Conservation (phyloP, 2,113 vertebrate genomes). For the Gnathonemus echidnorhynchus region DNA sequence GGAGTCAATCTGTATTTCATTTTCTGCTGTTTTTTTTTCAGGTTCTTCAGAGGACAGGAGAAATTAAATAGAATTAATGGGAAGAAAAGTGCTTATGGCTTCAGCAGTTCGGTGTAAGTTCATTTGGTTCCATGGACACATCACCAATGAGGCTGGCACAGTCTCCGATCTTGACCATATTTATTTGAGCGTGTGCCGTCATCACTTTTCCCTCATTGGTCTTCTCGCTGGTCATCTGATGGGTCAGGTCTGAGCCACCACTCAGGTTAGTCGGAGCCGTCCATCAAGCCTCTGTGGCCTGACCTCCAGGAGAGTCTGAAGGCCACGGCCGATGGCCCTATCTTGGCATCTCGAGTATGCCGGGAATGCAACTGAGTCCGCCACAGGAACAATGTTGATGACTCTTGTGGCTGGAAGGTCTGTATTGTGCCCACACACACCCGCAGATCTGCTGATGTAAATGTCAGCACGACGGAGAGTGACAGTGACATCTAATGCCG, state of each 20-base stretch:
- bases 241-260: neutral
- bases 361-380: constrained; percentile 19
- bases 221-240: neutral
- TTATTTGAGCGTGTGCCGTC: neutral
- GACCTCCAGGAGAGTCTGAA: constrained; percentile 20
- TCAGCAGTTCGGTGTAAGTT: neutral
- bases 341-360: constrained; percentile 43
- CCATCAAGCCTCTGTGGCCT: neutral
- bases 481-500: constrained; percentile 5
- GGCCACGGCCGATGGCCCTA: constrained; percentile 20
- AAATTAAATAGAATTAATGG: neutral
- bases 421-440: constrained; percentile 43
- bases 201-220: neutral
- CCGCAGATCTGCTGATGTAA: constrained; percentile 51
- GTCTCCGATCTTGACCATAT: neutral
- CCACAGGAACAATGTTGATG: constrained; percentile 16
- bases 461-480: constrained; percentile 46
- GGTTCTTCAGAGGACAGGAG: neutral
- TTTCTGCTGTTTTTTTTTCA: neutral
- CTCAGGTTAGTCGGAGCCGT: neutral
- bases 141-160: neutral
- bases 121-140: neutral
- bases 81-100: neutral
- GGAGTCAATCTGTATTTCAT: neutral
- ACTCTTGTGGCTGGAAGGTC: constrained; percentile 32